Evolutionary conservation across 1,140 invertebrate species (phyloP).

Genomic region (Antheraea pernyi): DNA sequence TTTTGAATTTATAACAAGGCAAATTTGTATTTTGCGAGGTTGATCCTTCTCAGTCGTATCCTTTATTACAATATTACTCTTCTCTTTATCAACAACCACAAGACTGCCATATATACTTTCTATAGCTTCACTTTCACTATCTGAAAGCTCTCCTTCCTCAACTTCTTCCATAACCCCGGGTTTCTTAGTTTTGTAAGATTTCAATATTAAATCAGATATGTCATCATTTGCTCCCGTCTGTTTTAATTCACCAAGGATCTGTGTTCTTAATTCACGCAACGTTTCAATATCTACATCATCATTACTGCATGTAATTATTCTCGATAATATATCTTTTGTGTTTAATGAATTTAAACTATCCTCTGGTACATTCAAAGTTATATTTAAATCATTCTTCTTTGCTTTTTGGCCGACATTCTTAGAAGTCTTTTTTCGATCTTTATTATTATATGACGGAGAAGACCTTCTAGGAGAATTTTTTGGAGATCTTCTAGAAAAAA

Average conservation of each 20-base stretch:
- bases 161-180: constrained; percentile 44
- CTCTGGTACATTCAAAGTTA: constrained; percentile 66
- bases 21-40: constrained; percentile 66
- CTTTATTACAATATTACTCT: constrained; percentile 26
- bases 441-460: constrained; percentile 46
- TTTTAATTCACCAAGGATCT: constrained; percentile 66
- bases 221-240: constrained; percentile 64
- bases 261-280: constrained; percentile 53
- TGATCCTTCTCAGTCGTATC: constrained; percentile 36
- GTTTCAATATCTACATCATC: constrained; percentile 67
- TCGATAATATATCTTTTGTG: constrained; percentile 63
- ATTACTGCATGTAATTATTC: constrained; percentile 67
- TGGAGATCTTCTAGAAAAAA: constrained; percentile 49
- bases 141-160: constrained; percentile 72
- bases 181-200: constrained; percentile 54
- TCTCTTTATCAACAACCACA: constrained; percentile 49
- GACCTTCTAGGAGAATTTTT: constrained; percentile 33
- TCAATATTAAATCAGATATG: constrained; percentile 67
- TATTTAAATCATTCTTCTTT: constrained; percentile 57
- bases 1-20: constrained; percentile 62
- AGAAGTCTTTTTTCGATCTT: constrained; percentile 49
- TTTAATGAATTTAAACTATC: constrained; percentile 63
- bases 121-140: constrained; percentile 75
- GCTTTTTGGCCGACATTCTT: constrained; percentile 31
- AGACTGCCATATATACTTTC: constrained; percentile 66